Evolutionary conservation across 2,797 vertebrate species (phyloP), one percentile per base, ranked within the genome.

Genomic region (Psittacula derbiana): DNA sequence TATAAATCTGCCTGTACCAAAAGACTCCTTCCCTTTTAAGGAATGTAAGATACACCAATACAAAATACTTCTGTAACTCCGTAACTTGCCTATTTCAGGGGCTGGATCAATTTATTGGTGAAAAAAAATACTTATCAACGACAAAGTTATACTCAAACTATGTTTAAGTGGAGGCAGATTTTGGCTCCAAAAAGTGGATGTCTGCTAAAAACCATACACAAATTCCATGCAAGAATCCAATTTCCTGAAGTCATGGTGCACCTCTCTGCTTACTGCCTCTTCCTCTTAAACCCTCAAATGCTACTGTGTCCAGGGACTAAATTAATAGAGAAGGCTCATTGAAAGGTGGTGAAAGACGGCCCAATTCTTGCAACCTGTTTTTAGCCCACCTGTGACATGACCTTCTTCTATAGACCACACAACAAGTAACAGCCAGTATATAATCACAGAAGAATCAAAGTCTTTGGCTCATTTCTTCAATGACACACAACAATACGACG

Each of bases 171-270:
- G 7, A 84, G 12, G 16, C 4, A 74, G 10, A 58, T 76, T 66
- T 90, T 65, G 23, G 1, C 28, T 74, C 30, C 6, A 31, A 66
- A 47, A 15, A 60, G 31, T 1, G 0, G 2, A 28, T 31, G 14
- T 53, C 12, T 6, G 55, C 25, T 4, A 79, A 91, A 66, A 50
- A 80, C 2, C 0, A 2, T 9, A 33, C 0, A 3, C 1, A 83
- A 75, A 75, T 62, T 73, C 40, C 21, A n/a, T 15, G 12, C 5
- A 83, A 40, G 17, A n/a, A 55, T 33, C 1, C 36, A 4, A n/a
- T 27, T 47, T 79, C 67, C 58, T 50, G 33, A 61, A 43, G 38
- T 31, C 6, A 24, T 8, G 5, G 15, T 57, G 27, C 11, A 49
- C 3, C 11, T 90, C 15, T 78, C 31, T 41, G 20, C 30, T 66